phyloP scores from a whole-genome alignment of 2,113 vertebrate species.

The Catharus fuscescens region DNA sequence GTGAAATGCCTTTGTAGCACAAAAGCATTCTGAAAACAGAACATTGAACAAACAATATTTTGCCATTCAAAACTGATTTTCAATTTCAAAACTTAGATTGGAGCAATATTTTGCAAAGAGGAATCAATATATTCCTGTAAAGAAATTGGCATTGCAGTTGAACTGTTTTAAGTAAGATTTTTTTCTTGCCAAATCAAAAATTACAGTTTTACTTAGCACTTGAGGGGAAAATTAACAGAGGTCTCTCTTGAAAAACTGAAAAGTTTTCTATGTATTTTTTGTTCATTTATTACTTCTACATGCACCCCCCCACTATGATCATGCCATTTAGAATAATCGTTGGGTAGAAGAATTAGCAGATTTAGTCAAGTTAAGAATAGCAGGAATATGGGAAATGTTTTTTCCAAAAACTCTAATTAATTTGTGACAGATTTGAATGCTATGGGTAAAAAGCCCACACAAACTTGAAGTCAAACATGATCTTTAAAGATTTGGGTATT shows the following conservation, averaged over 20 bases:
- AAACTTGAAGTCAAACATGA: background rate
- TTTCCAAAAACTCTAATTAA: background rate
- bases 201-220: background rate
- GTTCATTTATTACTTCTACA: background rate
- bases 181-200: background rate
- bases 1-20: slow-evolving; percentile 49
- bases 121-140: slow-evolving; percentile 1
- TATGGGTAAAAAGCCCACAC: background rate
- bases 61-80: slow-evolving; percentile 27
- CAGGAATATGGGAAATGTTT: background rate
- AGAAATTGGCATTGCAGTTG: background rate
- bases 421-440: background rate
- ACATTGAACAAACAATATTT: slow-evolving; percentile 44
- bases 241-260: background rate
- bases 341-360: background rate
- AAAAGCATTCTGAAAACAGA: slow-evolving; percentile 54
- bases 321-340: background rate
- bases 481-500: background rate
- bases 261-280: background rate
- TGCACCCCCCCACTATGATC: background rate
- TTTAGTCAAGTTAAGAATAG: background rate
- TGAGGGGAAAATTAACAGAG: background rate
- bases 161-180: background rate
- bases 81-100: background rate
- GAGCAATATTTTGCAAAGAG: background rate